These are phyloP conservation scores for Babylonia areolata DNA, from an alignment of 1,140 invertebrate species.

Conservation along the genomic window DNA sequence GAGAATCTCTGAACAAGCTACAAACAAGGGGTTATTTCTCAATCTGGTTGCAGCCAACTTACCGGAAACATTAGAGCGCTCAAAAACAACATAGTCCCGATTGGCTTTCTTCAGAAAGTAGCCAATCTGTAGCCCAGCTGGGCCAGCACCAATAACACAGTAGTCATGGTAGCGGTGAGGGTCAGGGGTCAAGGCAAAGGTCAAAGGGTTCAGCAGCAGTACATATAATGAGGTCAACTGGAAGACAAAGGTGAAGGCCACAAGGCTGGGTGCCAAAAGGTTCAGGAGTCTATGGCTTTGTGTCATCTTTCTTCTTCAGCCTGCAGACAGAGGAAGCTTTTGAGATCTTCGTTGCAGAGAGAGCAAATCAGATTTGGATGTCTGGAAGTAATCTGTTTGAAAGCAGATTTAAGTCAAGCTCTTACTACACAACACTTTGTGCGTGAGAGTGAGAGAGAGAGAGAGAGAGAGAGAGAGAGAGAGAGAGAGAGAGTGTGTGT, in stretches of 20 bases:
- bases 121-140: constrained; percentile 76
- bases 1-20: background rate
- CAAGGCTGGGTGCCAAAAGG: background rate
- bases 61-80: constrained; percentile 76
- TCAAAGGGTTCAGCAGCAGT: constrained; percentile 25
- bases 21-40: background rate
- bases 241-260: constrained; percentile 41
- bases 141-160: constrained; percentile 77
- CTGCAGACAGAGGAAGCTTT: constrained; percentile 4
- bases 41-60: too few relatives aligned
- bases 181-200: constrained; percentile 25
- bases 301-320: constrained; percentile 29
- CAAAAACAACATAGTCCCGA: constrained; percentile 76
- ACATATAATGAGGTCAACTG: constrained; percentile 23
- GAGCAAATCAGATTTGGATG: too few relatives aligned
- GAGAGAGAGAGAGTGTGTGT: constrained; percentile 6
- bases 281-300: background rate
- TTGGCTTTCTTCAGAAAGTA: constrained; percentile 71
- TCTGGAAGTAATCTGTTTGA: too few relatives aligned
- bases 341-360: too few relatives aligned
- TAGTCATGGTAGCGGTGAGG: constrained; percentile 68
- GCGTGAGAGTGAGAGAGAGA: too few relatives aligned
- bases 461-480: too few relatives aligned
- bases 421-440: too few relatives aligned
- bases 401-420: too few relatives aligned